These are phyloP conservation scores for Ophioderma brevispina DNA, from an alignment of 35 echinoderm and acorn worm species.

Conservation along the genomic window DNA sequence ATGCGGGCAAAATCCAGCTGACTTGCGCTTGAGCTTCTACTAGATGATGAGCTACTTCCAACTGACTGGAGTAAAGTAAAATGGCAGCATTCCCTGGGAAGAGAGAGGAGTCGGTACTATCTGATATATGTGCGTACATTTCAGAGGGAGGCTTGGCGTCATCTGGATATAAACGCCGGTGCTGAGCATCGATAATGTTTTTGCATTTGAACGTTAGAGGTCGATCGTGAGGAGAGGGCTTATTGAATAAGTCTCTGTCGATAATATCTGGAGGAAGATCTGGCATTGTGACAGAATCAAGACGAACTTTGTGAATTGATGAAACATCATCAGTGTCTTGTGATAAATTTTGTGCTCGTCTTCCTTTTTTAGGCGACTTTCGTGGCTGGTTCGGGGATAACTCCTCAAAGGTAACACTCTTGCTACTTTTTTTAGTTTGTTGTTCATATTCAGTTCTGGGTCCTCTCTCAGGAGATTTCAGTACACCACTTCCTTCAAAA, in stretches of 20 bases:
- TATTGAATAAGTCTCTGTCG: slow-evolving; percentile 67
- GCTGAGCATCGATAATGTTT: slow-evolving; percentile 96
- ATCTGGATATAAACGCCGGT: slow-evolving; percentile 53
- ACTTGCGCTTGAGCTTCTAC: not conserved
- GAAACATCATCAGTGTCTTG: not conserved
- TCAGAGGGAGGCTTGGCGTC: slow-evolving; percentile 53
- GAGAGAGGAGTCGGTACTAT: slow-evolving; percentile 56
- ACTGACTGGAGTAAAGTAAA: slow-evolving; percentile 18
- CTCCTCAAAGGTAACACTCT: not conserved
- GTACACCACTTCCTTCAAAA: not conserved
- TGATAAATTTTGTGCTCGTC: not conserved
- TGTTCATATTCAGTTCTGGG: not conserved
- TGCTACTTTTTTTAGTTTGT: not conserved
- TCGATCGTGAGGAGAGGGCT: slow-evolving; percentile 75
- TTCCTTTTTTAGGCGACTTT: not conserved
- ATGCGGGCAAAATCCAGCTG: slow-evolving; percentile 47
- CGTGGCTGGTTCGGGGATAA: not conserved
- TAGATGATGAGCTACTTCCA: not conserved
- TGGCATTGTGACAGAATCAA: slow-evolving; percentile 3
- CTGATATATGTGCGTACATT: slow-evolving; percentile 87
- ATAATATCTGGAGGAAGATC: slow-evolving; percentile 83
- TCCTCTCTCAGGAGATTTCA: not conserved
- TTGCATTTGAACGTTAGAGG: slow-evolving; percentile 91
- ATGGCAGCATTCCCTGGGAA: slow-evolving; percentile 56
- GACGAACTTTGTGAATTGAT: not conserved